Conservation (phyloP, 2,888 invertebrate species). For the Therioaphis trifolii region DNA sequence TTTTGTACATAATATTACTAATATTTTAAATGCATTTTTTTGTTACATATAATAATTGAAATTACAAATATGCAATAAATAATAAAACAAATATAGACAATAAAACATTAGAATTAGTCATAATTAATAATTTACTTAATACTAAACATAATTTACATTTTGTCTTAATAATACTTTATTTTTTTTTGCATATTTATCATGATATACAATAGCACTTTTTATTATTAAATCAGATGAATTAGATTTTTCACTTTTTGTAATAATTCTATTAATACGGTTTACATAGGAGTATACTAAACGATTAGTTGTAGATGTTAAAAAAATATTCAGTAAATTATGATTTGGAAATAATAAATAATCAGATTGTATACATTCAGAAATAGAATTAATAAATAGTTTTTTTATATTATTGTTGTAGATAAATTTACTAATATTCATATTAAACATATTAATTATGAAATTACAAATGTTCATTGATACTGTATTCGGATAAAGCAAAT, state of each 20-base stretch:
- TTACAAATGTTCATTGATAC: neutral
- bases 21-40: too few species aligned
- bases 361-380: neutral
- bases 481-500: neutral
- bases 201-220: neutral
- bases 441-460: neutral
- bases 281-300: constrained; percentile 7
- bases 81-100: too few species aligned
- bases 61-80: too few species aligned
- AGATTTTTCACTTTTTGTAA: neutral
- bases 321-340: neutral
- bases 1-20: too few species aligned
- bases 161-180: too few species aligned
- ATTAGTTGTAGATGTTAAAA: neutral
- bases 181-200: constrained; percentile 3
- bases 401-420: neutral
- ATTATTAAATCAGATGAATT: neutral
- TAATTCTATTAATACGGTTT: neutral
- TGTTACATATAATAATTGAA: too few species aligned
- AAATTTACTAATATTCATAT: constrained; percentile 7
- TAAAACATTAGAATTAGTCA: too few species aligned
- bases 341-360: neutral
- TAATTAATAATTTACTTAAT: too few species aligned
- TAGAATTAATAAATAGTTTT: neutral
- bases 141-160: too few species aligned